Conservation (phyloP, 2,888 invertebrate genomes). For the Tiliacea aurago region DNA sequence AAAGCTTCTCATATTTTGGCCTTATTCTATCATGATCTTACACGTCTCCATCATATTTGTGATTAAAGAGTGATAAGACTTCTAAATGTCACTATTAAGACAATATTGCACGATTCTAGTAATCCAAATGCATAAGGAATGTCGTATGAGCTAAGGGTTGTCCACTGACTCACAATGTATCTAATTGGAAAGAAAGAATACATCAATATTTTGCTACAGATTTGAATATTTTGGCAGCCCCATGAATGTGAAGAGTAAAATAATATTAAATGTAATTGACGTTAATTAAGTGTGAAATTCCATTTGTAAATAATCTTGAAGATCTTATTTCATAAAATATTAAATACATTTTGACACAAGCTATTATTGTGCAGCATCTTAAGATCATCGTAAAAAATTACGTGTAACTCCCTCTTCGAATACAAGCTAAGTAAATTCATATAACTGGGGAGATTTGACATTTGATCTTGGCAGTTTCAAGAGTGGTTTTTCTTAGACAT, state of each 20-base stretch:
- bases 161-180: not conserved
- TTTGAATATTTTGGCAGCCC: constrained; percentile 17
- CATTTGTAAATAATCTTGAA: constrained; percentile 30
- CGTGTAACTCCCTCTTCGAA: constrained; percentile 9
- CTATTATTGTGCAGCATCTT: constrained; percentile 36
- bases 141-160: constrained; percentile 52
- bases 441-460: constrained; percentile 26
- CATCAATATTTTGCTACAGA: constrained; percentile 14
- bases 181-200: constrained; percentile 35
- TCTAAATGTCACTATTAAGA: constrained; percentile 58
- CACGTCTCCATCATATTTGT: constrained; percentile 38
- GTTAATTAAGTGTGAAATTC: constrained; percentile 3
- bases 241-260: constrained; percentile 11
- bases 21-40: constrained; percentile 50
- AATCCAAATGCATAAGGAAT: constrained; percentile 63
- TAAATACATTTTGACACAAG: constrained; percentile 43
- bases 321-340: constrained; percentile 33
- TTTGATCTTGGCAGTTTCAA: constrained; percentile 41
- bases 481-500: constrained; percentile 34
- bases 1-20: constrained; percentile 40
- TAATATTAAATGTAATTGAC: constrained; percentile 43
- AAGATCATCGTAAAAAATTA: constrained; percentile 40
- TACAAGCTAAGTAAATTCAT: constrained; percentile 50
- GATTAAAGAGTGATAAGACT: constrained; percentile 46
- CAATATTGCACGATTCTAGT: constrained; percentile 62